These are phyloP conservation scores for Reticulitermes lucifugus DNA, from an alignment of 2,888 invertebrate species.

Conservation along the genomic window DNA sequence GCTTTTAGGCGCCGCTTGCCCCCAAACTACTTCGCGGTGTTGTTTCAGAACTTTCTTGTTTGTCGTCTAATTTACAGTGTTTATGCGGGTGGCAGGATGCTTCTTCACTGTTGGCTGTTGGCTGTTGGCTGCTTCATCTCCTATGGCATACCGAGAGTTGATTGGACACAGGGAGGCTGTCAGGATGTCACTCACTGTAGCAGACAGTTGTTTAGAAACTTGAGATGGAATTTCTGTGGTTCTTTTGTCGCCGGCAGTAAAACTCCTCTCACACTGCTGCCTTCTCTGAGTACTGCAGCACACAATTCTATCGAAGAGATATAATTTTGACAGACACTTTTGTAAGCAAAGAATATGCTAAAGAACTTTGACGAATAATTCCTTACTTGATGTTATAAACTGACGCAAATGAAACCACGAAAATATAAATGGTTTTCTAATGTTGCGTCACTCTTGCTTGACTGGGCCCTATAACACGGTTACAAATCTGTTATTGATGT, in stretches of 20 bases:
- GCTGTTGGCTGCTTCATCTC: not conserved
- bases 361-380: not conserved
- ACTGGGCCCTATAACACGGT: not conserved
- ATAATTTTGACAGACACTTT: not conserved
- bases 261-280: not conserved
- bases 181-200: constrained; percentile 10
- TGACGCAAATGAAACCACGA: not conserved
- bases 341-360: not conserved
- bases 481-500: too few relatives aligned
- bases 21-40: not conserved
- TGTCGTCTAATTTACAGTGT: constrained; percentile 13
- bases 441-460: not conserved
- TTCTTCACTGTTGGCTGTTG: constrained; percentile 19
- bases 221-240: constrained; percentile 30
- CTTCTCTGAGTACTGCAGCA: not conserved
- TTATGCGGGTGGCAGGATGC: not conserved
- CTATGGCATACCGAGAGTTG: constrained; percentile 20
- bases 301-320: not conserved
- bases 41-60: not conserved
- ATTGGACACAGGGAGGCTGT: constrained; percentile 20
- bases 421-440: not conserved
- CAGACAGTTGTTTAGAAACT: constrained; percentile 33
- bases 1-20: not conserved
- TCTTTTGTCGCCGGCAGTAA: constrained; percentile 15
- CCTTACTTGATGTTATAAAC: not conserved